Conservation (phyloP, 2,797 vertebrate species). For the Sebastes taczanowskii region DNA sequence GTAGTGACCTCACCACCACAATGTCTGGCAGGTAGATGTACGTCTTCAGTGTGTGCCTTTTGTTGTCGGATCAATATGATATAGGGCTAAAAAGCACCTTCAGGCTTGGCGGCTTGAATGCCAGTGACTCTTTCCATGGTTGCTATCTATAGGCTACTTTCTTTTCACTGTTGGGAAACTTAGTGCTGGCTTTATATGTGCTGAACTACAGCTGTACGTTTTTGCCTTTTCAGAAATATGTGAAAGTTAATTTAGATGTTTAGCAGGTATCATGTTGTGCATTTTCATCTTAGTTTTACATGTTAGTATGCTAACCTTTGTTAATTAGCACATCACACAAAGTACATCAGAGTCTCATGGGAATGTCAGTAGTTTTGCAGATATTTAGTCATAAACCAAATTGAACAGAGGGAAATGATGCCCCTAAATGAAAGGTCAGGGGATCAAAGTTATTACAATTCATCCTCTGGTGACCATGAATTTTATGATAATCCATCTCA, state of each 20-base stretch:
- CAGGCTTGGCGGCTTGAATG: not conserved
- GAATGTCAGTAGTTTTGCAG: not conserved
- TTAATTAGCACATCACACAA: not conserved
- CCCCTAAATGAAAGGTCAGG: not conserved
- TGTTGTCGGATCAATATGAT: constrained; percentile 17
- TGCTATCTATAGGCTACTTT: not conserved
- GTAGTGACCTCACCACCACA: not conserved
- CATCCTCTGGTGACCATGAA: not conserved
- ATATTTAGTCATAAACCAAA: not conserved
- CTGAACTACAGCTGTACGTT: not conserved
- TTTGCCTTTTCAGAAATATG: too few relatives aligned
- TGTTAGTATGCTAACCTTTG: not conserved
- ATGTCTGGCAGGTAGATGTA: constrained; percentile 7
- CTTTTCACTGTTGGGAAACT: not conserved
- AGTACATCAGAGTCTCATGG: not conserved
- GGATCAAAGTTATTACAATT: too few relatives aligned
- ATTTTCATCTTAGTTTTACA: not conserved
- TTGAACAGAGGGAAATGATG: not conserved
- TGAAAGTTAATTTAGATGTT: not conserved
- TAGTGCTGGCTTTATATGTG: not conserved
- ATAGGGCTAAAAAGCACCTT: not conserved
- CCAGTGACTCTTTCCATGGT: not conserved
- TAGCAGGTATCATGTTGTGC: not conserved
- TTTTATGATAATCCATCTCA: not conserved
- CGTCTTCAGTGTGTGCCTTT: not conserved